Evolutionary conservation across 2,113 vertebrate genomes (phyloP).

Genomic region (Ptyas mucosa): DNA sequence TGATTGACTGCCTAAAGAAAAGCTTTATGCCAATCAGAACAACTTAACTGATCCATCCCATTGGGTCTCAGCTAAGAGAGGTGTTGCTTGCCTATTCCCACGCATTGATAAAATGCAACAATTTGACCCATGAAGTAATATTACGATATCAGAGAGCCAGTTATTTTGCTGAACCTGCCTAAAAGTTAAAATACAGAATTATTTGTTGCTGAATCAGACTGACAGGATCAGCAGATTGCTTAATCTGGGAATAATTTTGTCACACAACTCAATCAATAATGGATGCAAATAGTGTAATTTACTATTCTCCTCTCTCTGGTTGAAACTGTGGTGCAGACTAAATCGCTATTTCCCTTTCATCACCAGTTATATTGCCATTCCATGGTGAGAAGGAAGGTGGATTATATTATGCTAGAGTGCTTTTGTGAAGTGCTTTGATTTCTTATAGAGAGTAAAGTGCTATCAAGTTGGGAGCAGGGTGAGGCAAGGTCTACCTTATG

Average conservation of each 20-base stretch:
- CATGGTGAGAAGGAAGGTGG: background rate
- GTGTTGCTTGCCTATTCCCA: background rate
- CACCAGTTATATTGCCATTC: slow-evolving; percentile 1
- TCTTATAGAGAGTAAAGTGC: slow-evolving; percentile 23
- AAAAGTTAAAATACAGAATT: background rate
- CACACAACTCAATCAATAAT: background rate
- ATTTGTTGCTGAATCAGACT: background rate
- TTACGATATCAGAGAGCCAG: background rate
- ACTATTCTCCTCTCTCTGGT: background rate
- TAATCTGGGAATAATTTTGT: background rate
- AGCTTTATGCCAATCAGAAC: background rate
- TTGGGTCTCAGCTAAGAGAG: background rate
- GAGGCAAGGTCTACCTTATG: slow-evolving; percentile 11
- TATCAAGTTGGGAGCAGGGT: background rate
- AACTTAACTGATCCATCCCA: background rate
- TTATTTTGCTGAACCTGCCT: background rate
- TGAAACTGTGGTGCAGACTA: background rate
- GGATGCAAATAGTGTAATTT: background rate
- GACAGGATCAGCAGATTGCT: background rate
- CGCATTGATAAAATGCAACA: background rate
- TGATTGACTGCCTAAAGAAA: background rate
- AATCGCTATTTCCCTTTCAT: background rate
- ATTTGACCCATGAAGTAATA: background rate
- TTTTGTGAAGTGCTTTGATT: slow-evolving; percentile 23
- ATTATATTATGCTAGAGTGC: slow-evolving; percentile 1